Conservation (phyloP, 2,888 invertebrate species). For the Cerceris ruficornis region DNA sequence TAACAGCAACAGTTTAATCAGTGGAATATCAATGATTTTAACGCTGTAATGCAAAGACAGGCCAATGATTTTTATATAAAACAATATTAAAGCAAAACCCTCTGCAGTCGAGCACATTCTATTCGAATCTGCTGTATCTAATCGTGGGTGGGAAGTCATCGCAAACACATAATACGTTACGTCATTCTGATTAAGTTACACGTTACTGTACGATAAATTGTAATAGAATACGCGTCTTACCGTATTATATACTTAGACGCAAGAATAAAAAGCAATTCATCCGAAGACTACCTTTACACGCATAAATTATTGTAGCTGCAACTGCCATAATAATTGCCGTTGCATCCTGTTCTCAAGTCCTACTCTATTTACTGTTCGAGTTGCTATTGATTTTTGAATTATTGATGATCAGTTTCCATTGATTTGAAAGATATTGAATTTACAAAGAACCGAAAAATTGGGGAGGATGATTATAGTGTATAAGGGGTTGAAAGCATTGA, state of each 20-base stretch:
- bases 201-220: constrained; percentile 17
- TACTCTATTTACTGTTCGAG: background rate
- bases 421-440: too few relatives aligned
- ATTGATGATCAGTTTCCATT: too few relatives aligned
- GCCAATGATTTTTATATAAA: too few relatives aligned
- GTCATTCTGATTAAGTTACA: constrained; percentile 28
- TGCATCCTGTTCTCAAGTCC: background rate
- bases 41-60: too few relatives aligned
- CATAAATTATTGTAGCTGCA: background rate
- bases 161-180: constrained; percentile 18
- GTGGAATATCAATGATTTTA: too few relatives aligned
- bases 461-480: too few relatives aligned
- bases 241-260: background rate
- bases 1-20: too few relatives aligned
- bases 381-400: too few relatives aligned
- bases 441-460: too few relatives aligned
- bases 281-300: background rate
- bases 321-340: background rate
- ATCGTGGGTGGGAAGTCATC: constrained; percentile 8
- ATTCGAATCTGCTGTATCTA: background rate
- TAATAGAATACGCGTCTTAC: constrained; percentile 16
- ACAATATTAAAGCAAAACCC: background rate
- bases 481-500: too few relatives aligned
- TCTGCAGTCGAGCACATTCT: background rate
- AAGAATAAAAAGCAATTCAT: background rate